Base-by-base conservation (phyloP, 2,113 vertebrate species). In the Pao palembangensis region DNA sequence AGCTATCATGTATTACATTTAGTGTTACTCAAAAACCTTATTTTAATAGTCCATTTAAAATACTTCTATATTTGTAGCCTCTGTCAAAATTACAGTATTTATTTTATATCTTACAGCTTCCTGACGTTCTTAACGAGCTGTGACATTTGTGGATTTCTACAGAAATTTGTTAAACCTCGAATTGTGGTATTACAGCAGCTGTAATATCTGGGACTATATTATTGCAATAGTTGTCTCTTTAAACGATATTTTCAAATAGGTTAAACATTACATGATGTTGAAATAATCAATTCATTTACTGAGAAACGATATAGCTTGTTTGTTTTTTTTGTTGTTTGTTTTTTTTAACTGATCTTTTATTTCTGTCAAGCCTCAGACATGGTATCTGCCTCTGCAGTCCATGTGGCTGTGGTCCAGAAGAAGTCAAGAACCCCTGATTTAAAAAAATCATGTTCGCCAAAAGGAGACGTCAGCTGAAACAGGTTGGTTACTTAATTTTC, bases 401-500 rank as follows among this genome's bases (percentile, higher is more conserved):
- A 98, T 52, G 95, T 99, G 73, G 95, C 93, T 64, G 93, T 99
- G 55, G 96, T 99, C 75, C 95, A 98, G 82, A 96, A 0, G 95
- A 98, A 73, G 95, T 95, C 28, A 96, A 98, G 85, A 96, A 99
- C 72, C 94, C 46, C 91, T 99, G 66, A 98, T 98, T 85, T 96
- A 99, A 93, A 99, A 99, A 98, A 79, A 93, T 99, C 83, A 97
- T 96, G 90, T 88, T 99, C 8, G 94, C 95, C 5, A 99, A 99
- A 88, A 93, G 97, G 75, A 91, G 94, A 83, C 98, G 97, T 91
- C 96, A 98, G 65, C 90, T 99, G 74, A 99, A 99, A 88, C 96
- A 98, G 92, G 97, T 98, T 57, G 80, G 73, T 76, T 41, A 8
- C 12, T 4, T 51, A 0, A 44, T 38, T 51, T 20, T 11, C 6